These are phyloP conservation scores for Mycalesis mineus DNA, from an alignment of 2,888 invertebrate species.

Conservation along the genomic window DNA sequence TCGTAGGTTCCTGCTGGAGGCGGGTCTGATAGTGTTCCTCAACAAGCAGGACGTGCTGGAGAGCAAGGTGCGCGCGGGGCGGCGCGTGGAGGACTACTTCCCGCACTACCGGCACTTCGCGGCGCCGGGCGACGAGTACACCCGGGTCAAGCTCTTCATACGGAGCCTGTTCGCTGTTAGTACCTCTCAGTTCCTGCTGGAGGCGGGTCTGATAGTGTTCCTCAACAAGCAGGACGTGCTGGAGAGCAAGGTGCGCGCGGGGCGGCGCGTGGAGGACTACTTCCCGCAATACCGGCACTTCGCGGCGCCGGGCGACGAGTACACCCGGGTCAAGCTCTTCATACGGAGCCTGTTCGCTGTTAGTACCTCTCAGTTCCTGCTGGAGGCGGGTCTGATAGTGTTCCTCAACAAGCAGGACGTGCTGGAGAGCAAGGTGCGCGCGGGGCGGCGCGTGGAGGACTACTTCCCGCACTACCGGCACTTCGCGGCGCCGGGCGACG, in stretches of 20 bases:
- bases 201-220: conserved; percentile 88
- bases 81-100: conserved; percentile 81
- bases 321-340: conserved; percentile 81
- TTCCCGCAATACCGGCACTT: conserved; percentile 82
- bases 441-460: conserved; percentile 79
- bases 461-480: conserved; percentile 82
- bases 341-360: conserved; percentile 83
- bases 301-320: conserved; percentile 77
- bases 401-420: conserved; percentile 91
- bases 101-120: conserved; percentile 80
- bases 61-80: conserved; percentile 83
- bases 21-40: conserved; percentile 88
- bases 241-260: conserved; percentile 83
- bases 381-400: conserved; percentile 86
- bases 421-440: conserved; percentile 83
- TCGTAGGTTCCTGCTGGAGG: conserved; percentile 84
- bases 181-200: conserved; percentile 80
- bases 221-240: conserved; percentile 90
- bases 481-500: conserved; percentile 76
- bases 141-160: conserved; percentile 82
- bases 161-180: conserved; percentile 81
- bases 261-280: conserved; percentile 79
- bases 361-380: conserved; percentile 79
- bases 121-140: conserved; percentile 79
- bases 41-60: conserved; percentile 89